Percentiles rank a stretch among this genome's conserved stretches.
Evolutionary conservation across 1,140 invertebrate genomes (phyloP).

Genomic region (Teleopsis dalmanni): DNA sequence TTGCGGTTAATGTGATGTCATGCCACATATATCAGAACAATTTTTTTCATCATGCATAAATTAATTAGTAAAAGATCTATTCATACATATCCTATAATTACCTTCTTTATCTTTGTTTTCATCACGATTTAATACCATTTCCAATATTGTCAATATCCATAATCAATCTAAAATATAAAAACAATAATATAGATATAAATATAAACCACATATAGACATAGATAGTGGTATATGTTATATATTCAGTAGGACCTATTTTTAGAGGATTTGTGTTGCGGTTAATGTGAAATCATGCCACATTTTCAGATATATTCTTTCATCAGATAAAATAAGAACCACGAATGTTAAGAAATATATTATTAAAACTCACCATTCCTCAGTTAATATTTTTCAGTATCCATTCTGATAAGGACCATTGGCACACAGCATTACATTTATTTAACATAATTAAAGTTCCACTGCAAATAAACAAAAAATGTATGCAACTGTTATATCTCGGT

Average conservation of each 20-base stretch:
- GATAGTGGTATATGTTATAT: background rate
- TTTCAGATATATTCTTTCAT: constrained; percentile 16
- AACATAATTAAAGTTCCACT: no score
- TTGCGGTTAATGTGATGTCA: constrained; percentile 40
- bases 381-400: no score
- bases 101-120: no score
- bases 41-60: constrained; percentile 32
- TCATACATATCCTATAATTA: no score
- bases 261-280: constrained; percentile 16
- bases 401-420: no score
- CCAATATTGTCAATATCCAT: background rate
- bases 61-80: no score
- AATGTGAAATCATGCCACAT: constrained; percentile 18
- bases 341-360: constrained; percentile 3
- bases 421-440: no score
- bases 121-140: no score
- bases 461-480: no score
- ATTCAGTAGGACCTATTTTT: constrained; percentile 25
- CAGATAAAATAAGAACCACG: constrained; percentile 3
- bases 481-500: no score
- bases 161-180: background rate
- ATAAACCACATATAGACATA: background rate
- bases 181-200: constrained; percentile 8
- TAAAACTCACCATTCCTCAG: background rate
- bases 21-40: constrained; percentile 28